phyloP scores from a whole-genome alignment of 2,797 vertebrate species.

The Hapalemur alaotrensis region DNA sequence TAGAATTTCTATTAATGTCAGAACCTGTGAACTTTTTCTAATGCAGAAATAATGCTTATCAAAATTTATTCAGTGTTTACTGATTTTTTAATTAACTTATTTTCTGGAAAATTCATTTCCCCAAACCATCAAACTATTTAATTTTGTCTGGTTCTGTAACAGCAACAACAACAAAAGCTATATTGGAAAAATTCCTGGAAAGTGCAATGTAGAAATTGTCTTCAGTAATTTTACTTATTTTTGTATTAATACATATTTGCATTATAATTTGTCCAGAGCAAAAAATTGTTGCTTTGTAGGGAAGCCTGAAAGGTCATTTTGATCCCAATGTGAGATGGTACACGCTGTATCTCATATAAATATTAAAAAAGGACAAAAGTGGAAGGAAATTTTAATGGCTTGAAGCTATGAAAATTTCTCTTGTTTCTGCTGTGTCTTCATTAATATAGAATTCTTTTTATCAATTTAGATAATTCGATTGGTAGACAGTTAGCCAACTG shows the following conservation, averaged over 20 bases:
- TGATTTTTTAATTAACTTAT: neutral
- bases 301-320: neutral
- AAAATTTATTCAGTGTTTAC: neutral
- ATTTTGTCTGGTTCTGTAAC: neutral
- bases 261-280: neutral
- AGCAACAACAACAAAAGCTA: neutral
- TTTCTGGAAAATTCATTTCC: neutral
- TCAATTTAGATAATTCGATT: neutral
- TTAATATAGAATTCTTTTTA: neutral
- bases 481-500: neutral
- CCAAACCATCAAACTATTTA: neutral
- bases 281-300: neutral
- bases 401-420: neutral
- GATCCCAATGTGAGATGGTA: neutral
- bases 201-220: neutral
- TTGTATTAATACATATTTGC: neutral
- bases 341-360: neutral
- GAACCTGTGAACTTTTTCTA: neutral
- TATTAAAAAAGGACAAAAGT: neutral
- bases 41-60: neutral
- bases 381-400: neutral
- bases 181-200: neutral
- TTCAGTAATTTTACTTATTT: slow-evolving; percentile 16
- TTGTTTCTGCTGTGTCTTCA: neutral
- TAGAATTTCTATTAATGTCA: neutral